Conservation (phyloP, 2,113 vertebrate species). For the Ammodytes marinus region DNA sequence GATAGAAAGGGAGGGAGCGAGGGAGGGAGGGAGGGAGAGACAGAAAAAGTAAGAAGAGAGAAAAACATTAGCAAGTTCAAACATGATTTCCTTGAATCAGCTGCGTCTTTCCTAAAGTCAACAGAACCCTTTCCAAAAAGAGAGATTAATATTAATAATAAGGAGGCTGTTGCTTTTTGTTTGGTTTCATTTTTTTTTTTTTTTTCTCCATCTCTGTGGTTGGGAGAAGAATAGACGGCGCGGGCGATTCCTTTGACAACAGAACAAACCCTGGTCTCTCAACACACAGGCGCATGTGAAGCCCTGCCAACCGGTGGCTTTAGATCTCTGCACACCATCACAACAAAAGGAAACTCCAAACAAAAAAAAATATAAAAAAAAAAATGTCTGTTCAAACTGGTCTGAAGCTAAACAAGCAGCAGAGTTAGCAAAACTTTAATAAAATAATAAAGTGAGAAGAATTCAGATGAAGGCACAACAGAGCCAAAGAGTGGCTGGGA, state of each 20-base stretch:
- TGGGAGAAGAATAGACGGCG: constrained; percentile 66
- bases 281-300: constrained; percentile 72
- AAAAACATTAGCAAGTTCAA: constrained; percentile 77
- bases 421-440: constrained; percentile 69
- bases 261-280: constrained; percentile 58
- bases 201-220: constrained; percentile 55
- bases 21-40: constrained; percentile 24
- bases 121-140: constrained; percentile 76
- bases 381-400: constrained; percentile 52
- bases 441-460: constrained; percentile 60
- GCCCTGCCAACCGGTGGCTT: constrained; percentile 76
- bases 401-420: constrained; percentile 64
- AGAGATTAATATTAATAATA: constrained; percentile 81
- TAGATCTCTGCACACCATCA: constrained; percentile 75
- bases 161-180: constrained; percentile 68
- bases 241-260: constrained; percentile 72
- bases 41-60: constrained; percentile 27
- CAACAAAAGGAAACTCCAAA: constrained; percentile 69
- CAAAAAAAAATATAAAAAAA: neutral
- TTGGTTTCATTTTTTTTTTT: constrained; percentile 36
- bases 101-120: constrained; percentile 43
- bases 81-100: constrained; percentile 74
- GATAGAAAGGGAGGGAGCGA: constrained; percentile 21
- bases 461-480: constrained; percentile 51
- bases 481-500: constrained; percentile 52